Evolutionary conservation across 1,140 invertebrate species (phyloP), one percentile per base, ranked within the genome.

Genomic region (Nasonia longicornis): DNA sequence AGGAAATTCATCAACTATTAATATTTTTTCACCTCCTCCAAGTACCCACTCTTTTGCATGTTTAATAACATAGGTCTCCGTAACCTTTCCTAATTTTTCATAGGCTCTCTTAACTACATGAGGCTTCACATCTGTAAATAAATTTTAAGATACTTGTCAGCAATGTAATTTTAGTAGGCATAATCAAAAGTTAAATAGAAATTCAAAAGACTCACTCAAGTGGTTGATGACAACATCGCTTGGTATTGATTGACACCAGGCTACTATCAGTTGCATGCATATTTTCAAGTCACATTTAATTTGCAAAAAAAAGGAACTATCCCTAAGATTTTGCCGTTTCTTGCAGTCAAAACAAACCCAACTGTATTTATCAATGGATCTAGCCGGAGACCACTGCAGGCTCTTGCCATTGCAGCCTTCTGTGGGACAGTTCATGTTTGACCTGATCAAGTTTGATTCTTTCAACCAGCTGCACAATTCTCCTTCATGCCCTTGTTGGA

Each of bases 1-100:
- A 35, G 92, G 91, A 87, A 89, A 92, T 86, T 91, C 89, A 82
- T 92, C 91, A 29, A 92, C 87, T 38, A 92, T 87, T 58, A 92
- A 85, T 76, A 92, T 87, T 75, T 85, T 86, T 79, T 86, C 88
- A 75, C 87, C 85, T 11, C 90, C 90, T 7, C 91, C 91, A 8
- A 92, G 82, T 79, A 85, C 71, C 88, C 90, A 92, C 70, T 91
- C 89, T 3, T 91, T 87, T 8, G 83, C 84, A 86, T 92, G 89
- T 42, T 83, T 87, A 64, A 83, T 83, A 10, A 92, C 85, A 80
- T 91, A 92, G 75, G 82, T 85, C 82, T 90, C 86, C 2, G 90
- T 89, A 12, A 91, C 85, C 83, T 87, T 84, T 6, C 86, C 86
- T 83, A 90, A 90, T 77, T 88, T 88, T 73, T 91, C 89, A 71